These are phyloP conservation scores for Hypsopygia costalis DNA, from an alignment of 2,888 invertebrate genomes.

Conservation along the genomic window DNA sequence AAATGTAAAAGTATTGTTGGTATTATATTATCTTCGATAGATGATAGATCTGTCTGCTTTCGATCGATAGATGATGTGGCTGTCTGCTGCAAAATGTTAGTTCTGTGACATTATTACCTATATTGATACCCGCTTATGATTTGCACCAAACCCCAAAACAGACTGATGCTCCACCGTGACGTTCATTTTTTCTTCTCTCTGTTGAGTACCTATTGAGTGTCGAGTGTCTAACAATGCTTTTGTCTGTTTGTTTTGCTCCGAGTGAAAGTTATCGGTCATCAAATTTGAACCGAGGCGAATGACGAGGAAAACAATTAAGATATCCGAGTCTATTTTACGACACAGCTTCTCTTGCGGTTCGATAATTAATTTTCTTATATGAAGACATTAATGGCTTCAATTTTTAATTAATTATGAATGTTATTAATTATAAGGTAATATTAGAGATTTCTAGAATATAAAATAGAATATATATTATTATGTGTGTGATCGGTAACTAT, in stretches of 20 bases:
- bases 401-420: too few relatives aligned
- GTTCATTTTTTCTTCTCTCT: slow-evolving; percentile 3
- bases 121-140: background rate
- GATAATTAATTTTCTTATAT: background rate
- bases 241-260: slow-evolving; percentile 1
- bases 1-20: too few relatives aligned
- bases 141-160: background rate
- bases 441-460: too few relatives aligned
- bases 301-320: background rate
- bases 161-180: slow-evolving; percentile 2
- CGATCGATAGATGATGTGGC: too few relatives aligned
- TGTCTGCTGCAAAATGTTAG: too few relatives aligned
- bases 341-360: background rate
- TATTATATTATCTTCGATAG: too few relatives aligned
- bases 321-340: background rate
- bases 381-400: too few relatives aligned
- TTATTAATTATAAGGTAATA: too few relatives aligned
- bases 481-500: too few relatives aligned
- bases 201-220: slow-evolving; percentile 1
- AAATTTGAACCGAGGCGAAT: background rate
- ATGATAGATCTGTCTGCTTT: too few relatives aligned
- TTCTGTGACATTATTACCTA: too few relatives aligned
- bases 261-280: slow-evolving; percentile 1
- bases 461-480: too few relatives aligned
- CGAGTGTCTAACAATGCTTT: slow-evolving; percentile 1